A percentile compares a stretch with the other conserved stretches of the same genome.
Conservation (phyloP, 2,113 vertebrate genomes). For the Benitochromis conjunctus region DNA sequence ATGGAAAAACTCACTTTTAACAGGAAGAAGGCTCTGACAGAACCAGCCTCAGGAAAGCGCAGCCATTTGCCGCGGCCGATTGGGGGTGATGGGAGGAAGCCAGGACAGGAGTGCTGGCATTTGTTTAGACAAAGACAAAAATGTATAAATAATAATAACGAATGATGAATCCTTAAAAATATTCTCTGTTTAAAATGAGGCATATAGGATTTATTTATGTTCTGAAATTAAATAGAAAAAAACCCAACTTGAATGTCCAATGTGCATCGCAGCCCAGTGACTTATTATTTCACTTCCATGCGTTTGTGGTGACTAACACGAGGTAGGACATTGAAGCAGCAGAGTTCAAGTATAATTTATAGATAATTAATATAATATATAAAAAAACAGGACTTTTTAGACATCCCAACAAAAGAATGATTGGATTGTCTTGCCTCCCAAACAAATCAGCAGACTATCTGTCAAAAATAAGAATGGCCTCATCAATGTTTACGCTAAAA, state of each 20-base stretch:
- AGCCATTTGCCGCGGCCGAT: accelerated
- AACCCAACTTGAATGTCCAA: not conserved
- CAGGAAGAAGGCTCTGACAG: not conserved
- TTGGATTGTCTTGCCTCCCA: not conserved
- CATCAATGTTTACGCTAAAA: not conserved
- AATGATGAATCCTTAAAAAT: no score
- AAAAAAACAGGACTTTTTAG: not conserved
- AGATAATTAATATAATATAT: accelerated
- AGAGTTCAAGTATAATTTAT: not conserved
- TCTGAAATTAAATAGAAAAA: not conserved
- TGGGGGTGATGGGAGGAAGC: not conserved
- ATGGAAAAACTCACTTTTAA: not conserved
- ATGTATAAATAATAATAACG: not conserved
- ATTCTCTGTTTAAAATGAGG: not conserved
- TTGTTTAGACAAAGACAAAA: not conserved
- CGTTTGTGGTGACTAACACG: not conserved
- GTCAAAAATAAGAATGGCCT: not conserved
- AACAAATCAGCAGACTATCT: not conserved
- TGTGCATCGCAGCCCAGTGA: not conserved
- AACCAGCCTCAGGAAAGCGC: not conserved
- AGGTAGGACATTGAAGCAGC: not conserved
- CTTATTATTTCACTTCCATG: not conserved
- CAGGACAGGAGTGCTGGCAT: not conserved
- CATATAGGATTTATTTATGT: not conserved
- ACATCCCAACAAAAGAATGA: not conserved